Conservation (phyloP, 1,140 invertebrate species). For the Drosophila ironensis region DNA sequence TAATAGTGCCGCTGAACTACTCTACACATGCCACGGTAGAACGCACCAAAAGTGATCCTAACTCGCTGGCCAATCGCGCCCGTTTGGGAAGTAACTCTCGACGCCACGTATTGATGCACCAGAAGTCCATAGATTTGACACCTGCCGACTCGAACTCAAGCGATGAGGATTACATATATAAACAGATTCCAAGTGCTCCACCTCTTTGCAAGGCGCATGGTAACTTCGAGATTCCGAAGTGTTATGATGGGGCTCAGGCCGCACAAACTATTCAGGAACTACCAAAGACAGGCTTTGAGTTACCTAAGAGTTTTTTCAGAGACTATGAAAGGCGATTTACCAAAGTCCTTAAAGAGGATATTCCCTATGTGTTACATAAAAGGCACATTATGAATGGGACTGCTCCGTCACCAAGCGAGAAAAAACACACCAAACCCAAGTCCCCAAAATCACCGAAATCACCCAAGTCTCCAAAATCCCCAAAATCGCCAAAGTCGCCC, state of each 20-base stretch:
- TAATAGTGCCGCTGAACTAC: constrained; percentile 80
- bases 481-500: constrained; percentile 83
- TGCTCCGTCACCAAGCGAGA: constrained; percentile 85
- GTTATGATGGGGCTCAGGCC: constrained; percentile 68
- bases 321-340: constrained; percentile 83
- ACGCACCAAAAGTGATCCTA: constrained; percentile 92
- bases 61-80: constrained; percentile 87
- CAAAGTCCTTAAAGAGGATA: constrained; percentile 84
- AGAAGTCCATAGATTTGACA: constrained; percentile 92
- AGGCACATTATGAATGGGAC: constrained; percentile 92
- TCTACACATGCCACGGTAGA: constrained; percentile 87
- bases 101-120: constrained; percentile 90
- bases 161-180: constrained; percentile 89
- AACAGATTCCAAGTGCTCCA: constrained; percentile 87
- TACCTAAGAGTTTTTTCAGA: constrained; percentile 85
- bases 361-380: constrained; percentile 92
- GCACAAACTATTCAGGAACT: constrained; percentile 77
- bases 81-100: constrained; percentile 87
- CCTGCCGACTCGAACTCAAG: constrained; percentile 88
- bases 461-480: constrained; percentile 84
- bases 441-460: constrained; percentile 85
- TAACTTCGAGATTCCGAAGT: constrained; percentile 86
- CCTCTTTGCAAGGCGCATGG: constrained; percentile 86
- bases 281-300: constrained; percentile 83
- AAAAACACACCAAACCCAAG: constrained; percentile 83